phyloP scores from a whole-genome alignment of 64 coral and sea anemone genomes.

The Montipora cactus region DNA sequence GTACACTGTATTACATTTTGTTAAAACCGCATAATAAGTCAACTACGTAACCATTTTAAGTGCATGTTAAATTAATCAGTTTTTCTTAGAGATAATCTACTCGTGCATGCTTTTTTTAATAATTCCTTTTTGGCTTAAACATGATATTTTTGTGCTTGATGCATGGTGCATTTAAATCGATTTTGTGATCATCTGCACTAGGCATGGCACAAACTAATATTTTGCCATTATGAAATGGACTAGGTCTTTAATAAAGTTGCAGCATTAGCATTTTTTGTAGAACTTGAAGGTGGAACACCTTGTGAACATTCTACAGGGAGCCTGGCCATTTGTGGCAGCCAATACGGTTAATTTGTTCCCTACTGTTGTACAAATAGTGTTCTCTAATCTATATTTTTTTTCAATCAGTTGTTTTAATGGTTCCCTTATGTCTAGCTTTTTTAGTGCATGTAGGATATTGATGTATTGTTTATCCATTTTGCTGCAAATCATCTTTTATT shows the following conservation, averaged over 20 bases:
- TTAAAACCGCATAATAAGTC: not conserved
- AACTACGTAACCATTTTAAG: not conserved
- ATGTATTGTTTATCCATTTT: not conserved
- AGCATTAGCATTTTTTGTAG: not conserved
- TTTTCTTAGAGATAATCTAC: slow-evolving; percentile 5
- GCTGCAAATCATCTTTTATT: not conserved
- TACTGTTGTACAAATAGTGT: not conserved
- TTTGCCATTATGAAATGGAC: not conserved
- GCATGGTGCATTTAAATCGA: no score
- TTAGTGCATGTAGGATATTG: no score
- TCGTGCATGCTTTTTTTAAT: not conserved
- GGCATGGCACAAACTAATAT: not conserved
- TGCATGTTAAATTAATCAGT: slow-evolving; percentile 2
- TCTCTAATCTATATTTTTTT: no score
- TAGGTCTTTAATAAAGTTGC: not conserved
- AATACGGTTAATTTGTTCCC: not conserved
- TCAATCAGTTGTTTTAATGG: no score
- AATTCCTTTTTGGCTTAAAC: no score
- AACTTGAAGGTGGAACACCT: no score
- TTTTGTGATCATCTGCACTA: not conserved
- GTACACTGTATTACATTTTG: not conserved
- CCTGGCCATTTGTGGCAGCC: not conserved
- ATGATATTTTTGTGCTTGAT: no score
- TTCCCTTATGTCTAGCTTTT: no score
- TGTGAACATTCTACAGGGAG: not conserved